phyloP scores from a whole-genome alignment of 2,797 vertebrate genomes.

The Cyclopterus lumpus region DNA sequence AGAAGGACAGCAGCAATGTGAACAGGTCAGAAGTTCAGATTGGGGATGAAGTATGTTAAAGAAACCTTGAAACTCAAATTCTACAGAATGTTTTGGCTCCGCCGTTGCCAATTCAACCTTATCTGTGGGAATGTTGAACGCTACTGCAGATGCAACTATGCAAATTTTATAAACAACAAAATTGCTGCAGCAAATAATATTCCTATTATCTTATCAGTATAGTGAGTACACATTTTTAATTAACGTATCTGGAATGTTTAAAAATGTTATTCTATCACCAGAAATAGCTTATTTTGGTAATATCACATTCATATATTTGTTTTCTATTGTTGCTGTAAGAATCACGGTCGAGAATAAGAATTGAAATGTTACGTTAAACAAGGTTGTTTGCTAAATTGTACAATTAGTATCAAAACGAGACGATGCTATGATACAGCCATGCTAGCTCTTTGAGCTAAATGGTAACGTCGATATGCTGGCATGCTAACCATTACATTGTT shows the following conservation, averaged over 20 bases:
- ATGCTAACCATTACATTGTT: not conserved
- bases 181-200: not conserved
- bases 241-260: too few species aligned
- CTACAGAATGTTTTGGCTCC: not conserved
- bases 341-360: not conserved
- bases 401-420: too few species aligned
- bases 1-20: slow-evolving; percentile 9
- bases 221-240: not conserved
- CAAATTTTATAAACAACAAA: not conserved
- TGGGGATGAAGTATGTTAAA: not conserved
- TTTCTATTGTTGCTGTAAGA: not conserved
- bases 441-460: not conserved
- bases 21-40: slow-evolving; percentile 8
- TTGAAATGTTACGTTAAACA: not conserved
- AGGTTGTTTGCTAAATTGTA: not conserved
- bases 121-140: not conserved
- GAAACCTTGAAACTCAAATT: not conserved
- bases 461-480: not conserved
- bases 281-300: not conserved
- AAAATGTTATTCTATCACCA: not conserved
- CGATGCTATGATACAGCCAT: not conserved
- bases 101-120: not conserved
- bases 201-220: not conserved
- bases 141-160: not conserved
- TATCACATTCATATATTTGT: not conserved